Evolutionary conservation across 2,113 vertebrate genomes (phyloP), one percentile per base, ranked within the genome.

Genomic region (Hemibates koningsi): DNA sequence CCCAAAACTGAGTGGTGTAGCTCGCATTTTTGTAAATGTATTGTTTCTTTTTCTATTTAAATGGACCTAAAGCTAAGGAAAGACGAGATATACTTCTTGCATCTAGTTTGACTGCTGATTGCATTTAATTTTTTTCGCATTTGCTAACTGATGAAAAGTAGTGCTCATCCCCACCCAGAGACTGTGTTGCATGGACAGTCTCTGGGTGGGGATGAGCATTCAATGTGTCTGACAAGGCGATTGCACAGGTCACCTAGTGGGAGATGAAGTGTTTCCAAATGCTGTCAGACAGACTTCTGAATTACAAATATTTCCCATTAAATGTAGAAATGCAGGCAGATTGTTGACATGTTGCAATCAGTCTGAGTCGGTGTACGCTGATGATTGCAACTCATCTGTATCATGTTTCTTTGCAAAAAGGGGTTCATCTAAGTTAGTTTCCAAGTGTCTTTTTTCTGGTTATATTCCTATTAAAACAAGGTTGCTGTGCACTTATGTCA

Each of bases 1-100:
- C 7, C 3, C 80, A 82, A 88, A 83, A 81, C 13, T 11, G 6
- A 52, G 48, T 43, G 50, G 5, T 38, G 21, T 80, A 41, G 13
- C 8, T 89, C 71, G 34, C 10, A 73, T 90, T 86, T 86, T 45
- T 10, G 54, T n/a, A 45, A 63, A 8, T 79, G n/a, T 1, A 24
- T 43, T 48, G 16, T 76, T 76, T 48, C 9, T 48, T 48, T 50
- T 78, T 50, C 24, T 13, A 52, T 50, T 52, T 52, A 78, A 78
- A 48, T 12, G 17, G 4, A 32, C 4, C 71, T 19, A 50, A 50
- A 50, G 43, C 16, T 78, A 32, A 50, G 71, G 43, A 32, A 29
- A 52, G 27, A 9, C 7, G 0, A 50, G 24, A 78, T 32, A 13
- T 38, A 66, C 19, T 66, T 38, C 34, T 76, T 76, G 24, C 9